phyloP scores from a whole-genome alignment of 2,113 vertebrate species.

The Gambusia holbrooki region DNA sequence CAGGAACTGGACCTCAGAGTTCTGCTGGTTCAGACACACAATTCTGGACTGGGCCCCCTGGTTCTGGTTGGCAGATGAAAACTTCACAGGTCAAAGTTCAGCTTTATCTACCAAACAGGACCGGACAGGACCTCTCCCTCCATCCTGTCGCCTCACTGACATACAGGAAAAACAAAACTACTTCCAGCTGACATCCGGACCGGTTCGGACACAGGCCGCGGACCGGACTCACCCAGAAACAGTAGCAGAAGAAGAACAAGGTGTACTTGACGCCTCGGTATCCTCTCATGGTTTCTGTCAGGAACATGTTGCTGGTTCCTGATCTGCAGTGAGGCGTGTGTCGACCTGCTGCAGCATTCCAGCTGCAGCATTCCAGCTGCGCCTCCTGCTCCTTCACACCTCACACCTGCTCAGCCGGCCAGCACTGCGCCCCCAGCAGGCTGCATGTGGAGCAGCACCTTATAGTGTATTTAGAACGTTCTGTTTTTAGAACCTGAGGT shows the following conservation, averaged over 20 bases:
- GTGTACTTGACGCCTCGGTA: constrained; percentile 76
- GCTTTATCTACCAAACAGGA: too few relatives aligned
- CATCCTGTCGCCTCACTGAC: too few relatives aligned
- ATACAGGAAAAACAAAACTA: too few relatives aligned
- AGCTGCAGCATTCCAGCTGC: constrained; percentile 28
- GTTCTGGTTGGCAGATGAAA: not conserved
- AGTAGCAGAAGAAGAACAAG: constrained; percentile 80
- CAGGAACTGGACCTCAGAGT: not conserved
- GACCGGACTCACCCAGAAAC: constrained; percentile 80
- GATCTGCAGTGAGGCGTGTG: constrained; percentile 24
- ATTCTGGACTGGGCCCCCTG: not conserved
- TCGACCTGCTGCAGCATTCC: constrained; percentile 54
- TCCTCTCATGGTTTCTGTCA: constrained; percentile 59
- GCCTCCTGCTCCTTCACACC: constrained; percentile 2
- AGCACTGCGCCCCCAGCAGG: not conserved
- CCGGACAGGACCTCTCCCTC: not conserved
- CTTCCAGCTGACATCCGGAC: not conserved
- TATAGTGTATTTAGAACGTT: too few relatives aligned
- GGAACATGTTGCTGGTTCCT: not conserved
- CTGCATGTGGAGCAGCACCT: too few relatives aligned
- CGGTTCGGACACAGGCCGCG: too few relatives aligned
- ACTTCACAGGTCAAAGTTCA: not conserved
- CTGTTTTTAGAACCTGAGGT: too few relatives aligned
- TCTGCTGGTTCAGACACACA: too few relatives aligned
- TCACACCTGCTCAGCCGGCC: not conserved